Evolutionary conservation across 2,113 vertebrate species (phyloP).

Genomic region (Corydoras maculifer): DNA sequence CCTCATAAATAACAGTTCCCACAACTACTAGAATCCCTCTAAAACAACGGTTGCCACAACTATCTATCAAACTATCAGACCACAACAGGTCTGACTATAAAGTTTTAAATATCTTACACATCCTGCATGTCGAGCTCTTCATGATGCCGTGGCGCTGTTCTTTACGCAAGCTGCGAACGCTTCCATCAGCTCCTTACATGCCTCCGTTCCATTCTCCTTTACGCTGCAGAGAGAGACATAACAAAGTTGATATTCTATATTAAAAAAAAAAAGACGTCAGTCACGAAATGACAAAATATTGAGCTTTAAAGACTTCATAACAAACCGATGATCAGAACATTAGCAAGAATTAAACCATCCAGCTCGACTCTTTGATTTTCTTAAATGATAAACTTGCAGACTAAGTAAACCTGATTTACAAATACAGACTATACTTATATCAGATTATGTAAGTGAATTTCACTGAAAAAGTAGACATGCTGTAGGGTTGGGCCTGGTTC

Average conservation of each 20-base stretch:
- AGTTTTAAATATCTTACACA: constrained; percentile 41
- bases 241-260: background rate
- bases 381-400: no score
- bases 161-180: constrained; percentile 69
- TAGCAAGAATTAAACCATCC: no score
- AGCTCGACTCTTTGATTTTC: no score
- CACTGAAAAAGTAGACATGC: no score
- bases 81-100: background rate
- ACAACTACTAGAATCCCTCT: no score
- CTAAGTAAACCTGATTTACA: no score
- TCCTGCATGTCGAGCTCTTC: constrained; percentile 46
- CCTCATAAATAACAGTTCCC: no score
- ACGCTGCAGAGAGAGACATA: constrained; percentile 50
- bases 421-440: no score
- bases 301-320: background rate
- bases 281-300: background rate
- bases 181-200: constrained; percentile 69
- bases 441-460: no score
- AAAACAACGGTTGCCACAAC: no score
- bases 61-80: no score
- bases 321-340: no score
- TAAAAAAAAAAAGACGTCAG: background rate
- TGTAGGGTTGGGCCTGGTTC: background rate
- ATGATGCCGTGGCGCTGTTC: constrained; percentile 57
- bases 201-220: constrained; percentile 61